Evolutionary conservation across 64 coral and sea anemone genomes (phyloP), one percentile per base, ranked within the genome.

Genomic region (Montipora capricornis): DNA sequence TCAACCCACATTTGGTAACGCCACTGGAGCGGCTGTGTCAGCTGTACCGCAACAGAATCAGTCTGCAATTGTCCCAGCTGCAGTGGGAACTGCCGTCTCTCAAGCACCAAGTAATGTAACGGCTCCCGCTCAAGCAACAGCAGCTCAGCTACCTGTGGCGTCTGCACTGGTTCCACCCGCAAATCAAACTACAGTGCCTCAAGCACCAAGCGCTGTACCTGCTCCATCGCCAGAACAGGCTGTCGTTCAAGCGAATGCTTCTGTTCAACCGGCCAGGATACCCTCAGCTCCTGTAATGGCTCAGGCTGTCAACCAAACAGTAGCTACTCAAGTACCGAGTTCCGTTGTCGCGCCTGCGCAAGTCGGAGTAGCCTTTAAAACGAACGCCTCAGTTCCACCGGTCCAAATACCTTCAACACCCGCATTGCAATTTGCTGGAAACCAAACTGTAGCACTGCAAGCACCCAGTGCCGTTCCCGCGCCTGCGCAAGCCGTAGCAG

Each of bases 401-500:
- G 52, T 10, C 52, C 52, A 55, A 10, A 5, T 55, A 55, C 5
- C 52, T 55, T 10, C 5, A 10, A 10, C 52, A 55, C 52, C 80
- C 44, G 20, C 44, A 11, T 22, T 62, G 11, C 52, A 12, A 10
- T 24, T 55, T 44, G 20, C 55, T 14, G 13, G 45, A 47, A 46
- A 92, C 29, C 58, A 59, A 77, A 52, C 73, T 20, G 5, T 24
- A 9, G 22, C 49, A 19, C 26, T 0, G 1, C 87, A 73, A 75
- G 52, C 3, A 12, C 13, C 49, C 79, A 22, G 58, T 17, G 26
- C 84, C 12, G 13, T 19, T 11, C 12, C 67, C 53, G 16, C 57
- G 1, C 60, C 83, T 80, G n/a, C 9, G 62, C 91, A 93, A 79
- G 59, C 75, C 10, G 83, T 47, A 45, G 53, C 83, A 46, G 57